Base-by-base conservation (phyloP, 2,113 vertebrate species). In the Tachuris rubrigastra region DNA sequence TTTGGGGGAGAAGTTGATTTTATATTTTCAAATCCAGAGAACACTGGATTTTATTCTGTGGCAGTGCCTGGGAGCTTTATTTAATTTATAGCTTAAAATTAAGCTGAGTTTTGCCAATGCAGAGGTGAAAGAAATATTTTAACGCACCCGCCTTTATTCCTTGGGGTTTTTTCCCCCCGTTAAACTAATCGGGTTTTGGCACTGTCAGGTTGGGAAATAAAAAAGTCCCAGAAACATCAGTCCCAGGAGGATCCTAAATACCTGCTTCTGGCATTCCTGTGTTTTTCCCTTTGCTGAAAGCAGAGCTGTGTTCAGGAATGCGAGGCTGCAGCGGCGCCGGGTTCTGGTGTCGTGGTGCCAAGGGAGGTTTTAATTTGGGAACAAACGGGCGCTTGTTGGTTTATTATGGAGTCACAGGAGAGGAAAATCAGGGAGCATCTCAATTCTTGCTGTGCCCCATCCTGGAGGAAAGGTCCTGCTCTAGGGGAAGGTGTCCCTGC, bases 271-370 rank as follows among this genome's bases (percentile, higher is more conserved):
- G 44, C 14, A 10, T 52, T 39, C 42, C 60, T 2, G 2, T 35
- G 19, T 37, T 33, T 33, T 46, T 49, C 14, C 31, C 50, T 28
- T 25, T 28, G 6, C 55, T 42, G 66, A 23, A 68, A 79, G 39
- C 3, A 5, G 47, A 46, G 53, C 25, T 68, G 35, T 37, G 5
- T 39, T 55, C 25, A 17, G 73, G 47, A 63, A 22, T 0, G n/a
- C 0, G 2, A 14, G 2, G 30, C 56, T 52, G 19, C 2, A 21
- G 66, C 2, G 2, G 41, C 1, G 5, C 83, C 5, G 4, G 2
- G 1, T 4, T 73, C 22, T 20, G 41, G 25, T 42, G 55, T 21
- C 50, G 33, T 25, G n/a, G 49, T 28, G 28, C 55, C 49, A 22
- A 49, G 74, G n/a, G 59, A 21, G 31, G 9, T 13, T 46, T 35